phyloP scores from a whole-genome alignment of 2,797 vertebrate genomes.

The Myotis vivesi region DNA sequence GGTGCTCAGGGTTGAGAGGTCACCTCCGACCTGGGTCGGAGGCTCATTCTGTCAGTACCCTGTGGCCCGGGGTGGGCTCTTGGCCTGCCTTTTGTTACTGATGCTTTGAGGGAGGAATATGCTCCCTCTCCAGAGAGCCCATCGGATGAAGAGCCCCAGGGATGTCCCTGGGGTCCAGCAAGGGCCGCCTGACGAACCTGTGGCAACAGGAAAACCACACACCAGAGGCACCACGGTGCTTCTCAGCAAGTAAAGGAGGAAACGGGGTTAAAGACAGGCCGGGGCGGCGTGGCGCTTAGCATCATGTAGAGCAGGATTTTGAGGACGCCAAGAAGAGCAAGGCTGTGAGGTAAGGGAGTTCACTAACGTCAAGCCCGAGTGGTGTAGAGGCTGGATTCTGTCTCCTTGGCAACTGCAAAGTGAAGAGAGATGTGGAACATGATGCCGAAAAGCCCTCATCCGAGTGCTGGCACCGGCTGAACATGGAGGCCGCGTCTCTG shows the following conservation, averaged over 20 bases:
- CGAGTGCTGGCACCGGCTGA: constrained; percentile 46
- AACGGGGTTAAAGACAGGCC: neutral
- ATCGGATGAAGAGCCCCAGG: neutral
- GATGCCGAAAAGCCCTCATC: constrained; percentile 5
- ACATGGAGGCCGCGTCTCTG: constrained; percentile 26
- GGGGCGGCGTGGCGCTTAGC: neutral
- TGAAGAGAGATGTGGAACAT: constrained; percentile 37
- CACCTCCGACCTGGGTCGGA: neutral
- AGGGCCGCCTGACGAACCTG: neutral
- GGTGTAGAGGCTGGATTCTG: constrained; percentile 2
- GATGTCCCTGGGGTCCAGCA: neutral
- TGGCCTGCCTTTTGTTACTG: neutral
- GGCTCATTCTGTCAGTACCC: neutral
- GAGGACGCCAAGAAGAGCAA: neutral
- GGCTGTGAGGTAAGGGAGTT: neutral
- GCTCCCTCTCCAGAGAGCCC: neutral
- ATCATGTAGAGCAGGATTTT: neutral
- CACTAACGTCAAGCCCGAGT: neutral
- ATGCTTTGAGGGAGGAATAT: neutral
- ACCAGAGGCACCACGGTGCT: neutral
- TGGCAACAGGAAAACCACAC: neutral
- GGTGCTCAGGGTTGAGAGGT: neutral
- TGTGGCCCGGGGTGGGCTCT: neutral
- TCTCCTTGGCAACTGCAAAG: constrained; percentile 61
- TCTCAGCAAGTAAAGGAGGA: neutral